Evolutionary conservation across 2,888 invertebrate genomes (phyloP).

Genomic region (Plebejus melissa): DNA sequence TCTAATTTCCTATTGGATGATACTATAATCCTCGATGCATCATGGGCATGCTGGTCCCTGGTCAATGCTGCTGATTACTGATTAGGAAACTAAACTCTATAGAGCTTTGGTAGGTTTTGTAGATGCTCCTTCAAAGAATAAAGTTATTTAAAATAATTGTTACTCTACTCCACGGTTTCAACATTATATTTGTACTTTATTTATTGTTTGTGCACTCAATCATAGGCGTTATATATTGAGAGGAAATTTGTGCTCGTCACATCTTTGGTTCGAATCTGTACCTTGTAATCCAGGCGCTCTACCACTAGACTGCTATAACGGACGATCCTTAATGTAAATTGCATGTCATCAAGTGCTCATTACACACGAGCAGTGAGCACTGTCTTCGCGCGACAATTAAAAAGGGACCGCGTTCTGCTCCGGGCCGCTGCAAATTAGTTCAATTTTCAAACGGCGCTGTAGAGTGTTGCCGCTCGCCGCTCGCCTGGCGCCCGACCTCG

Average conservation of each 20-base stretch:
- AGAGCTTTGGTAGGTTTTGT: background rate
- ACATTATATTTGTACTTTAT: too few relatives aligned
- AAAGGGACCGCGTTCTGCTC: background rate
- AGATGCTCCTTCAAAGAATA: too few relatives aligned
- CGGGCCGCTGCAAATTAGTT: slow-evolving; percentile 50
- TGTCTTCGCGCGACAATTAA: slow-evolving; percentile 6
- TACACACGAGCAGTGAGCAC: background rate
- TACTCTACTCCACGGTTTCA: too few relatives aligned
- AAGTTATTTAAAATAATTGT: too few relatives aligned
- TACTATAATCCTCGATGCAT: background rate
- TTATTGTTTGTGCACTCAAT: too few relatives aligned
- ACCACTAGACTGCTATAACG: background rate
- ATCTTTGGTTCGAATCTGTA: background rate
- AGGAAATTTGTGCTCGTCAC: background rate
- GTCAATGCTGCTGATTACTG: background rate
- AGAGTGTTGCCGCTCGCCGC: background rate
- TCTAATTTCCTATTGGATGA: background rate
- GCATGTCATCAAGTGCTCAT: background rate
- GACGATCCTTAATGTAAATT: background rate
- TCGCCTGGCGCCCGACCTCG: background rate
- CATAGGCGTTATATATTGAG: background rate
- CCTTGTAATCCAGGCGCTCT: background rate
- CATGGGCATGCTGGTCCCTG: background rate
- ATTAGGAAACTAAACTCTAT: background rate
- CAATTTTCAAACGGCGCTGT: slow-evolving; percentile 55